These are phyloP conservation scores for Scaptomyza hsui DNA, from an alignment of 1,140 invertebrate species.

Conservation along the genomic window DNA sequence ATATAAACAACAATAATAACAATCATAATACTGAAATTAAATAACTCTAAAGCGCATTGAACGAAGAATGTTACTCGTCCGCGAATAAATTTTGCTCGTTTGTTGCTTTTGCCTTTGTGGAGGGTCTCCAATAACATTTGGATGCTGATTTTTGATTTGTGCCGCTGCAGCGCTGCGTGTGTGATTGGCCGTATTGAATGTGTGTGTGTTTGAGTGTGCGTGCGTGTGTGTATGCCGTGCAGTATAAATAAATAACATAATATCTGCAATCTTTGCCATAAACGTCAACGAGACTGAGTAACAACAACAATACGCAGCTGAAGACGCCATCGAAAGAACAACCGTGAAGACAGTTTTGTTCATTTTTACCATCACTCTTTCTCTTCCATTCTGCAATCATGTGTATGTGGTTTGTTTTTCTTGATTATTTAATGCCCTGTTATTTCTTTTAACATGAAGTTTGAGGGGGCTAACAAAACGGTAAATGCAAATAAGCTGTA, in stretches of 20 bases:
- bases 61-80: conserved; percentile 25
- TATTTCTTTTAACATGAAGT: not conserved
- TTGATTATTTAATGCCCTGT: conserved; percentile 16
- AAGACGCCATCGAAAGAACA: conserved; percentile 17
- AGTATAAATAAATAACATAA: conserved; percentile 80
- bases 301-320: conserved; percentile 14
- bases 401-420: conserved; percentile 59
- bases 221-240: conserved; percentile 51
- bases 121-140: conserved; percentile 71
- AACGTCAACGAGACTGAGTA: conserved; percentile 38
- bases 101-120: conserved; percentile 54
- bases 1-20: conserved; percentile 17
- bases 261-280: conserved; percentile 71
- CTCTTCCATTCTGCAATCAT: conserved; percentile 42
- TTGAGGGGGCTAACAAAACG: not conserved
- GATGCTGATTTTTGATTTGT: conserved; percentile 66
- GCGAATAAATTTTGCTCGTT: conserved; percentile 5
- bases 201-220: conserved; percentile 28
- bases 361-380: conserved; percentile 4
- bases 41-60: conserved; percentile 20
- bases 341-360: conserved; percentile 22
- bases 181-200: conserved; percentile 2
- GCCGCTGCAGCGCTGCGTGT: conserved; percentile 19
- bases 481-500: no score
- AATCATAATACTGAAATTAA: conserved; percentile 11